These are phyloP conservation scores for Panonychus citri DNA, from an alignment of 1,140 invertebrate genomes.

Conservation along the genomic window DNA sequence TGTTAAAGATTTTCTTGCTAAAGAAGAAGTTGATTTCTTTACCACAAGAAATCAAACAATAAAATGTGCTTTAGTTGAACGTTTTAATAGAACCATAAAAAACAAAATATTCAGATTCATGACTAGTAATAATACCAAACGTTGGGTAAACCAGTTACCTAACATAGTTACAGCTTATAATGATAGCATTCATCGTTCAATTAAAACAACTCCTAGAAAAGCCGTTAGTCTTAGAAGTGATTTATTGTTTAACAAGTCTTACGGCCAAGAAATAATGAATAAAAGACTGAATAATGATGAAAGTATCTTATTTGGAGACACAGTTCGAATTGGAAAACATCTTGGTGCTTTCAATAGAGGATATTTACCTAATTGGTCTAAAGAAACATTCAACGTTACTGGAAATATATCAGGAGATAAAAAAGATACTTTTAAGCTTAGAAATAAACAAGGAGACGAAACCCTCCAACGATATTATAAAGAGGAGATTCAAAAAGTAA, in stretches of 20 bases:
- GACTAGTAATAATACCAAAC: constrained; percentile 14
- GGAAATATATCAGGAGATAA: constrained; percentile 10
- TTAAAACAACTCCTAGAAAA: constrained; percentile 5
- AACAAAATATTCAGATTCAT: constrained; percentile 17
- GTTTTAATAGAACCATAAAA: constrained; percentile 19
- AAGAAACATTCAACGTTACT: constrained; percentile 15
- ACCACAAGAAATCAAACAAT: constrained; percentile 15
- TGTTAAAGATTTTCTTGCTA: constrained; percentile 8
- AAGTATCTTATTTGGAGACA: constrained; percentile 13
- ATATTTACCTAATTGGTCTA: constrained; percentile 15
- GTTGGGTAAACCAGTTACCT: constrained; percentile 15
- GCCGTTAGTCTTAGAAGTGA: not conserved
- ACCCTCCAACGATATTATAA: not conserved
- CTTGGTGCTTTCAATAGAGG: constrained; percentile 13
- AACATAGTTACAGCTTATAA: constrained; percentile 17
- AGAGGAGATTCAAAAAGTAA: not conserved
- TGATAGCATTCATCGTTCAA: constrained; percentile 13
- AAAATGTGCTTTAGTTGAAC: constrained; percentile 18
- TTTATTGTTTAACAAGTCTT: not conserved
- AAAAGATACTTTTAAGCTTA: constrained; percentile 10
- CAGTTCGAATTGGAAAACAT: constrained; percentile 14
- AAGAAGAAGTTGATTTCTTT: constrained; percentile 9
- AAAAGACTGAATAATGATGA: too few species aligned
- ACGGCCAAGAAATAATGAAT: not conserved
- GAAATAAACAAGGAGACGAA: constrained; percentile 1